A percentile compares a stretch with the other conserved stretches of the same genome.
Evolutionary conservation across 2,888 invertebrate species (phyloP).

Genomic region (Drosophila aldrichi): DNA sequence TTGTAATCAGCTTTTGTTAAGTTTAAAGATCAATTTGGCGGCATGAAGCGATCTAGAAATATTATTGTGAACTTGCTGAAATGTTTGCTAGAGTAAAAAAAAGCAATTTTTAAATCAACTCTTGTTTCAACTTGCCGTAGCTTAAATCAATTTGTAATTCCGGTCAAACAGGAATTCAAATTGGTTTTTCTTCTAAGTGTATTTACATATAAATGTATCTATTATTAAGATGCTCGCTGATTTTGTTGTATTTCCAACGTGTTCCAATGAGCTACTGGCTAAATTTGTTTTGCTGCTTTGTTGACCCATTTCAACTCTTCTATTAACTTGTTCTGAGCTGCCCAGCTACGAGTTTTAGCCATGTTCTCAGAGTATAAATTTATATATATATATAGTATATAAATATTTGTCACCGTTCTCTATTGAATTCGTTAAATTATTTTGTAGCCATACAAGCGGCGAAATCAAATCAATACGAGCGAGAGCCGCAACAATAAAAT

Average conservation of each 20-base stretch:
- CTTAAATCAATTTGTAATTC: background rate
- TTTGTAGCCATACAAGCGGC: constrained; percentile 6
- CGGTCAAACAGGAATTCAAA: constrained; percentile 3
- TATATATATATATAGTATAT: background rate
- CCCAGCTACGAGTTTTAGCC: constrained; percentile 19
- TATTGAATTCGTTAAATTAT: constrained; percentile 12
- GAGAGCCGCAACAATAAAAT: constrained; percentile 20
- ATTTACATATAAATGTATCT: constrained; percentile 11
- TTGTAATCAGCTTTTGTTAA: background rate
- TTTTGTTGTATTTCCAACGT: constrained; percentile 1
- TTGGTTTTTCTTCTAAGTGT: background rate
- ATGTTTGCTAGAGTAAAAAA: background rate
- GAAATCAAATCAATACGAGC: constrained; percentile 7
- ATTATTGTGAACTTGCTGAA: background rate
- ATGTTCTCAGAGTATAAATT: constrained; percentile 9
- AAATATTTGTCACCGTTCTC: constrained; percentile 8
- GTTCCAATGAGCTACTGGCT: constrained; percentile 31
- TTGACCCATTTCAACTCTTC: constrained; percentile 69
- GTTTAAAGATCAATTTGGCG: background rate
- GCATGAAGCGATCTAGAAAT: no score
- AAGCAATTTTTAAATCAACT: background rate
- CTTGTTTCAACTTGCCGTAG: background rate
- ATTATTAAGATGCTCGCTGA: background rate
- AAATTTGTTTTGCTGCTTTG: constrained; percentile 35
- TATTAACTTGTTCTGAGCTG: constrained; percentile 60